Percentiles rank a stretch among this genome's conserved stretches.
Conservation (phyloP, 2,113 vertebrate species). For the Ammospiza caudacuta region DNA sequence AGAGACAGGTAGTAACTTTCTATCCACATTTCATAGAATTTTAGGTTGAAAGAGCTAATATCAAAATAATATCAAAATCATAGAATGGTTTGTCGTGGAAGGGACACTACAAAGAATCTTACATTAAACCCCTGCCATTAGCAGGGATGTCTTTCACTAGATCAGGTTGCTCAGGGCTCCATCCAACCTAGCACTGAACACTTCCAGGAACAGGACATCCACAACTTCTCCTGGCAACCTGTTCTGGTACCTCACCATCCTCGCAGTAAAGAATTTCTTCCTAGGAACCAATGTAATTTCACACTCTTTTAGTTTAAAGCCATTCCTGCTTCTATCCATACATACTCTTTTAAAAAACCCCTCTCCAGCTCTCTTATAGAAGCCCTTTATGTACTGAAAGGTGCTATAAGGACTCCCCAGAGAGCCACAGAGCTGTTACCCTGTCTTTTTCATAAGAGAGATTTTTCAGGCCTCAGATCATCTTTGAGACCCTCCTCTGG, state of each 20-base stretch:
- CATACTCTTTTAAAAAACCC: not conserved
- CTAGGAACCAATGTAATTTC: not conserved
- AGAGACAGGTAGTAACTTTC: not conserved
- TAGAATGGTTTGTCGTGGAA: not conserved
- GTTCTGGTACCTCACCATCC: not conserved
- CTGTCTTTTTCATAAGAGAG: not conserved
- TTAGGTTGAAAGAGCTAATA: not conserved
- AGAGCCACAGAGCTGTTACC: not conserved
- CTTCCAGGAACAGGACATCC: not conserved
- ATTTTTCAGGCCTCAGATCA: not conserved
- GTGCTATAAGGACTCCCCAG: not conserved
- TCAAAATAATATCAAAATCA: not conserved
- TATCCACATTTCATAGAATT: not conserved
- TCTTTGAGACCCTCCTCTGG: not conserved
- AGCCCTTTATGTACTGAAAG: not conserved
- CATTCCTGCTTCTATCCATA: not conserved
- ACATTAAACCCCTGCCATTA: not conserved
- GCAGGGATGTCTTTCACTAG: not conserved
- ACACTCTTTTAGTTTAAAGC: not conserved
- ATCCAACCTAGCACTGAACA: not conserved
- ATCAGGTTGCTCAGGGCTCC: not conserved
- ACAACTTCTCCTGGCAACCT: not conserved
- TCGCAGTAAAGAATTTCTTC: not conserved
- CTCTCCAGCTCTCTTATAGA: not conserved
- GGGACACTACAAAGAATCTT: not conserved